phyloP scores from a whole-genome alignment of 2,797 vertebrate species.

The Trichosurus vulpecula region DNA sequence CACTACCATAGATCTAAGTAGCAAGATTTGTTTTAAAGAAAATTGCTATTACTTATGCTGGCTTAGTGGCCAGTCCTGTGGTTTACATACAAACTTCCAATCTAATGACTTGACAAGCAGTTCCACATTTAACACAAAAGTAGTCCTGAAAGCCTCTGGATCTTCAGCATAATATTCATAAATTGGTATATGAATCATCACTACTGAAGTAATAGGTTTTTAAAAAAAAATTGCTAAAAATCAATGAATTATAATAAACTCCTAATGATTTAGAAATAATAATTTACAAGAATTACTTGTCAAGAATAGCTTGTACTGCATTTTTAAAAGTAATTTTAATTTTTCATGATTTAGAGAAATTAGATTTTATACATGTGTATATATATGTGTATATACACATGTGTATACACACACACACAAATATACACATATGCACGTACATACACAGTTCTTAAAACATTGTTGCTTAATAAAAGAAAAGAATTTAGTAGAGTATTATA shows the following conservation, averaged over 20 bases:
- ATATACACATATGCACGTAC: not conserved
- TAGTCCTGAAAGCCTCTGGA: not conserved
- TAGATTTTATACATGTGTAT: not conserved
- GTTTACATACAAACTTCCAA: not conserved
- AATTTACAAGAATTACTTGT: not conserved
- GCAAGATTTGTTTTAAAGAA: constrained; percentile 29
- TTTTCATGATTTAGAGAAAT: not conserved
- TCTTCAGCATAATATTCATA: not conserved
- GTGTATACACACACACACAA: not conserved
- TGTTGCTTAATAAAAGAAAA: not conserved
- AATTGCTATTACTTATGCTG: not conserved
- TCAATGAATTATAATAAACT: not conserved
- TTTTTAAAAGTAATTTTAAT: not conserved
- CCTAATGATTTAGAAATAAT: not conserved
- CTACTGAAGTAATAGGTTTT: not conserved
- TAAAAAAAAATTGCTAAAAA: not conserved
- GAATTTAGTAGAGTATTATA: not conserved
- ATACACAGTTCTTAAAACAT: not conserved
- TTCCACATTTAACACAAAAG: not conserved
- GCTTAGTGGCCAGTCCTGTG: constrained; percentile 10
- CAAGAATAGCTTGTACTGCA: not conserved
- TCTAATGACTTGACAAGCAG: not conserved
- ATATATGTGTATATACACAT: not conserved
- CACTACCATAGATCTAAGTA: not conserved
- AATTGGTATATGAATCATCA: not conserved